Evolutionary conservation across 1,140 invertebrate genomes (phyloP).

Genomic region (Leguminivora glycinivorella): DNA sequence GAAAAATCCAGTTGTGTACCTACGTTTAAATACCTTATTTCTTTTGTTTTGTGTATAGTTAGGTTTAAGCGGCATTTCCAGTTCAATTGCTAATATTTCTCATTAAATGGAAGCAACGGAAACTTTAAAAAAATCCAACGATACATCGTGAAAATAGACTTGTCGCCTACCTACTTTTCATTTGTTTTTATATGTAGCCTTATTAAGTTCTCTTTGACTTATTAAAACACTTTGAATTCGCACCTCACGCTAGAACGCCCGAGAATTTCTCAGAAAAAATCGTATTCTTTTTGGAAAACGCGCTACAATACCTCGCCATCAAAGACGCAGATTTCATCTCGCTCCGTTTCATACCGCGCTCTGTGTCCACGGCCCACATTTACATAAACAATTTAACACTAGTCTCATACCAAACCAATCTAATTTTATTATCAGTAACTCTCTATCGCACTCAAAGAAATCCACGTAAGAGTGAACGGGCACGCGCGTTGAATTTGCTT

Average conservation of each 20-base stretch:
- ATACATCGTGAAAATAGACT: no score
- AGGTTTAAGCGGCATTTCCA: no score
- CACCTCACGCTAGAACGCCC: neutral
- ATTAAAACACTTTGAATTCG: conserved; percentile 1
- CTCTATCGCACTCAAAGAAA: neutral
- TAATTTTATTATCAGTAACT: neutral
- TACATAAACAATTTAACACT: neutral
- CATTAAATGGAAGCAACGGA: no score
- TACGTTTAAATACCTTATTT: no score
- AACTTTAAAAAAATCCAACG: no score
- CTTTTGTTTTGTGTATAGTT: no score
- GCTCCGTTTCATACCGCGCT: conserved; percentile 25
- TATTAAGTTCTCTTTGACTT: no score
- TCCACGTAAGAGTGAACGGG: neutral
- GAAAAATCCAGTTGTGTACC: no score
- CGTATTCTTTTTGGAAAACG: neutral
- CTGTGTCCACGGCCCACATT: neutral
- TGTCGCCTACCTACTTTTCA: no score
- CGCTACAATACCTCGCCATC: neutral
- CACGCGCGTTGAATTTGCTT: neutral
- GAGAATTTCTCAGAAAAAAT: neutral
- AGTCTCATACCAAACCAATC: neutral
- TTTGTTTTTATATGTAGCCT: no score
- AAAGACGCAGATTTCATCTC: conserved; percentile 1
- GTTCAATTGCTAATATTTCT: no score